Base-by-base conservation (phyloP, 2,888 invertebrate species). In the Vesta saturnalis region DNA sequence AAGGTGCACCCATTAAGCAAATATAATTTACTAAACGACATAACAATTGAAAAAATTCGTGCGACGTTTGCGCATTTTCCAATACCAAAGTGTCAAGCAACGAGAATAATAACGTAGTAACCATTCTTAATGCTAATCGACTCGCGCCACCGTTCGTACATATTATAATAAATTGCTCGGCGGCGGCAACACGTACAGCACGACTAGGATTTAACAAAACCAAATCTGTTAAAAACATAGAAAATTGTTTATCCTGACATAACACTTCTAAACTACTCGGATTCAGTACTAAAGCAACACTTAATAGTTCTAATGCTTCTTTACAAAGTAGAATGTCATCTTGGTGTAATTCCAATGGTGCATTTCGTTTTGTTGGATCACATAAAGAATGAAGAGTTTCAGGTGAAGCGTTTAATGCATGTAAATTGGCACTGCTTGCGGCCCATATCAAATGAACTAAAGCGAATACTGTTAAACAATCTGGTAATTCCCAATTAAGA, bases 261-360 rank as follows among this genome's bases (percentile, higher is more conserved):
- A 97, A 85, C 22, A 90, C 88, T 77, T 96, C 95, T 72, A 97
- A 85, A 62, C 94, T 93, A 62, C 91, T 90, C n/a, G 95, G 94
- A 83, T 95, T 96, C 57, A 98, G 85, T 56, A 96, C 94, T 81
- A 97, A 89, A 73, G 94, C 93, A 73, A 97, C 91, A 58, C 96
- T 95, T 71, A 98, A 86, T 70, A 96, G 92, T 85, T 98, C 97
- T 82, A 98, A 87, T 56, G 96, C 95, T 85, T 97, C 97, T 77
- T 95, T 93, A 78, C 95, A 95, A 79, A 84, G 67, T 39, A 81
- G 67, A 18, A 84, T 73, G 65, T 84, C 83, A 64, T 84, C 83
- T 60, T 77, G 76, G 70, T 83, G 82, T 58, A 83, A 72, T 67
- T 82, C 83, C 10, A 81, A 67, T 2, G 89, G 87, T 74, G 91